phyloP scores from a whole-genome alignment of 2,888 invertebrate genomes.

The Alsophila aescularia region DNA sequence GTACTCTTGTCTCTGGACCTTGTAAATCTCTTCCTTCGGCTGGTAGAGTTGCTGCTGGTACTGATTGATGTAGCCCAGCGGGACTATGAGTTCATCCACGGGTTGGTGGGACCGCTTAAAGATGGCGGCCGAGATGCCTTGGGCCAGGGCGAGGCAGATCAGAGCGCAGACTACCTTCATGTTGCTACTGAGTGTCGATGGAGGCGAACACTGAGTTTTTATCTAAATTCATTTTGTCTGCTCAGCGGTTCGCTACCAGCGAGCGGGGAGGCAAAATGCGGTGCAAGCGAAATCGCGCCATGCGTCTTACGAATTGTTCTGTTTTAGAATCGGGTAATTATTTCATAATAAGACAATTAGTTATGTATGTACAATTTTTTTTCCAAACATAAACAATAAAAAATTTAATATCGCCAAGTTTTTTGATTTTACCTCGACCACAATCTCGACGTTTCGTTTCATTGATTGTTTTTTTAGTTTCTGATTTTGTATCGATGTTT shows the following conservation, averaged over 20 bases:
- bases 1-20: no score
- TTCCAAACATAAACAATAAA: no score
- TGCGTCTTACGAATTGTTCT: not conserved
- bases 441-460: no score
- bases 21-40: constrained; percentile 34
- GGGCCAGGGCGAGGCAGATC: constrained; percentile 66
- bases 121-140: constrained; percentile 63
- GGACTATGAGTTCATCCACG: constrained; percentile 48
- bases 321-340: no score
- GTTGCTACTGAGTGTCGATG: constrained; percentile 51
- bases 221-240: constrained; percentile 47
- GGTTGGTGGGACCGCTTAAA: constrained; percentile 55
- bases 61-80: constrained; percentile 52
- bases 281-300: constrained; percentile 30
- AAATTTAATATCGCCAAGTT: no score
- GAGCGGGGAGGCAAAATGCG: constrained; percentile 31
- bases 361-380: no score
- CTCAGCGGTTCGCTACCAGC: constrained; percentile 41
- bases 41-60: constrained; percentile 42
- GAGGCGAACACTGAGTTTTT: constrained; percentile 42
- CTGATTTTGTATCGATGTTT: no score
- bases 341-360: no score
- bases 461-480: no score
- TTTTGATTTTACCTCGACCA: no score
- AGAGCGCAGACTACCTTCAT: constrained; percentile 71